Base-by-base conservation (phyloP, 1,140 invertebrate species). In the Zaprionus ornatus region DNA sequence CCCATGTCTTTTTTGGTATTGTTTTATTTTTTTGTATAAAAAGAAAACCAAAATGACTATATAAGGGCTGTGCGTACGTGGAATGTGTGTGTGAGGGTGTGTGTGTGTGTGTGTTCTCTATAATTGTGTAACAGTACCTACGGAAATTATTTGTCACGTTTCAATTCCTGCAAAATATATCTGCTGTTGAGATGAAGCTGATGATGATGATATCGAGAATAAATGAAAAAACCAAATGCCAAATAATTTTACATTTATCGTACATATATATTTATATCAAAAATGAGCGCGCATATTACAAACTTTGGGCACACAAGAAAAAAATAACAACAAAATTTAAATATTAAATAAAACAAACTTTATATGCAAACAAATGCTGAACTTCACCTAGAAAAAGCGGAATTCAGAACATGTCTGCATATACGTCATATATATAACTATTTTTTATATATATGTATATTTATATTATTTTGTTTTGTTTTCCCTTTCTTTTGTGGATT, bases 241-340 rank as follows among this genome's bases (percentile, higher is more conserved):
- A 82, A 66, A 77, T 68, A 77, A 67, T 74, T 87, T 83, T 80
- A 88, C 74, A 83, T 87, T 78, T 88, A 77, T 76, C 52, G 45
- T 68, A 67, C 64, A 66, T 79, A 71, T 79, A 87, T 87, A 87
- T 87, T 83, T 87, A 83, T 86, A 86, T 87, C 80, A 88, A 87
- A 87, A 87, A 84, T 87, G 84, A 88, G 84, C 84, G 84, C 84
- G 84, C 85, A 80, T 84, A 71, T 84, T 84, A 88, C 85, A 87
- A 87, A 87, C 84, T 87, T 82, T 83, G 84, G 84, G 84, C 84
- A 88, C 87, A 86, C 77, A 86, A 65, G 57, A 77, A 86, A 87
- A 86, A 81, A 82, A 90, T 90, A 88, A 88, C 85, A 88, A 88
- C 85, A 88, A 84, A 88, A 90, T 84, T 90, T 84, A 91, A 91